phyloP scores from a whole-genome alignment of 1,140 invertebrate species.

The Elysia chlorotica region DNA sequence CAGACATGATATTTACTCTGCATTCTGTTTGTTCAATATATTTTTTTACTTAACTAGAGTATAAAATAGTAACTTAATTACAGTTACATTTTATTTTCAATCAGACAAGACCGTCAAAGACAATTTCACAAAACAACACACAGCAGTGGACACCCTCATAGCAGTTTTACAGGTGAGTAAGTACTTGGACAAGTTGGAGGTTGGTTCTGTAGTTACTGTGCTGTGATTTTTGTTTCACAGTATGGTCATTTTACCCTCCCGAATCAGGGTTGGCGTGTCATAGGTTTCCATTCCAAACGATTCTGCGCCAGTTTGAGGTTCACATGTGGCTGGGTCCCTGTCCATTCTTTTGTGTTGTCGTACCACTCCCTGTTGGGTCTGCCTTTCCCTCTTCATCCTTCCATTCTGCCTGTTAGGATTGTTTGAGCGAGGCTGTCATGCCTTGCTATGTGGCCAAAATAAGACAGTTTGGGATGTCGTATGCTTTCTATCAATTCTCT shows the following conservation, averaged over 20 bases:
- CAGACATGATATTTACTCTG: not conserved
- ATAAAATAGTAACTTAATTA: not conserved
- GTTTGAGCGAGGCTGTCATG: no score
- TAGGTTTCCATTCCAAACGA: not conserved
- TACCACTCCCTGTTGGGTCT: no score
- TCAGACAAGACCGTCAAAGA: slow-evolving; percentile 30
- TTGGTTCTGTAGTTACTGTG: no score
- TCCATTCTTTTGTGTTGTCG: not conserved
- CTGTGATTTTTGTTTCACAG: no score
- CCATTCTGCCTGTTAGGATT: no score
- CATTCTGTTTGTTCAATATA: not conserved
- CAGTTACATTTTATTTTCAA: not conserved
- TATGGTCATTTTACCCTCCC: not conserved
- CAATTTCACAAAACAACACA: slow-evolving; percentile 42
- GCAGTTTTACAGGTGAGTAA: slow-evolving; percentile 47
- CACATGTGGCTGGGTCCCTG: not conserved
- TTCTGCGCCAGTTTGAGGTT: not conserved
- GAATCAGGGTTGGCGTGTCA: no score
- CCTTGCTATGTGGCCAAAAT: no score
- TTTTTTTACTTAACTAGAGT: not conserved
- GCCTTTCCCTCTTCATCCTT: no score
- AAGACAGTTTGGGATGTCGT: not conserved
- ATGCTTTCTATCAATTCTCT: not conserved
- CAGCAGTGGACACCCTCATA: slow-evolving; percentile 44
- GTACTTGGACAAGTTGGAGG: not conserved